Evolutionary conservation across 2,113 vertebrate species (phyloP), one percentile per base, ranked within the genome.

Genomic region (Antennarius striatus): DNA sequence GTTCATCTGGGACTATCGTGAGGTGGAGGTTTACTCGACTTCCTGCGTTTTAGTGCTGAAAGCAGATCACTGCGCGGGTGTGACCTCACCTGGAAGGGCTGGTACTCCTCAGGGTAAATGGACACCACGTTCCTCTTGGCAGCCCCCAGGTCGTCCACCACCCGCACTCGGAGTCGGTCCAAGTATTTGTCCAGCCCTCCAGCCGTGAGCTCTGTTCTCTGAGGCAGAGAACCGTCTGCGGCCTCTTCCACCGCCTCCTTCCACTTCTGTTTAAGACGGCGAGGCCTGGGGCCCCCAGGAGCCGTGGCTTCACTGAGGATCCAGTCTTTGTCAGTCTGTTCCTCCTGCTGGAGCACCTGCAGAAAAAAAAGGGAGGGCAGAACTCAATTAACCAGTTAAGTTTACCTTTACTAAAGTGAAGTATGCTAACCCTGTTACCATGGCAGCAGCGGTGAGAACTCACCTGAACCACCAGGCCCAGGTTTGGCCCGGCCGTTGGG

Each of bases 281-380:
- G 91, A 0, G 94, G 92, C 1, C 93, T 87, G 0, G 89, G 74
- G 29, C 88, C 91, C 0, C 80, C 73, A 0, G 83, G 86, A 13
- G 68, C 75, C 0, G 9, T 66, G 0, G 10, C 3, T 43, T 73
- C 65, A 0, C 36, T 60, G 14, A 62, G 17, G 4, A 63, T 50
- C 90, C 89, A 87, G 51, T 80, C 83, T 29, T 56, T 68, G 29
- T 95, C 95, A 0, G 86, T 89, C 15, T 86, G 86, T 66, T 97
- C 96, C 86, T 98, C 96, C 84, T 95, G 95, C 80, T 95, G 87
- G 50, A 98, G 90, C 6, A 96, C 95, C 90, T 91, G 79, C 4
- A 28, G 10, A 40, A 4, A 36, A 22, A 22, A 22, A 40, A 5
- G 52, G 22, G 10, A 2, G 13, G 30, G 8, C 32, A 55, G 14